Evolutionary conservation across 1,140 invertebrate genomes (phyloP), one percentile per base, ranked within the genome.

Genomic region (Cydia pomonella): DNA sequence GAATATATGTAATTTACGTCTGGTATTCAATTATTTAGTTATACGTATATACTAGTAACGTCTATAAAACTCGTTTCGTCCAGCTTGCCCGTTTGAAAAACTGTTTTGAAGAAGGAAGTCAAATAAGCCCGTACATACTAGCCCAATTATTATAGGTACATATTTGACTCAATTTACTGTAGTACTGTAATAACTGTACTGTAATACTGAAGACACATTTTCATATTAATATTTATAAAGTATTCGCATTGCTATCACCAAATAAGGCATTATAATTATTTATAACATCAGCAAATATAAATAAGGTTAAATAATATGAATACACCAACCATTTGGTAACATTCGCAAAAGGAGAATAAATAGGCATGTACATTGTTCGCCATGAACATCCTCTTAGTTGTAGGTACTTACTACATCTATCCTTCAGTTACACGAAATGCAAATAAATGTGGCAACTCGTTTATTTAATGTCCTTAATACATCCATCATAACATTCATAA

Each of bases 181-280:
- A n/a, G n/a, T n/a, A n/a, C n/a, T n/a, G n/a, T n/a, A n/a, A n/a
- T n/a, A n/a, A n/a, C n/a, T n/a, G n/a, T n/a, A n/a, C n/a, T n/a
- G n/a, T n/a, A n/a, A 41, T 41, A 41, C 41, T 44, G 41, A 44
- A 44, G 5, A 3, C n/a, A 50, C n/a, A n/a, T 6, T 50, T 50
- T 50, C n/a, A 50, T 50, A n/a, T 18, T 50, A 0, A 50, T 18
- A 50, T 50, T 18, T 12, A 3, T n/a, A 18, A 18, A 18, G 5
- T 50, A 50, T 50, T 50, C 47, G 47, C 47, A n/a, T 50, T 50
- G 47, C 47, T 50, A 50, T 50, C 16, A 7, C 47, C n/a, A 47
- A 47, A 47, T 47, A 47, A 47, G 44, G 13, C 4, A 16, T 12
- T 44, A 12, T 44, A 47, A 2, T 47, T 47, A 47, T 16, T 16